Conservation (phyloP, 2,888 invertebrate species). For the Cistogaster globosa region DNA sequence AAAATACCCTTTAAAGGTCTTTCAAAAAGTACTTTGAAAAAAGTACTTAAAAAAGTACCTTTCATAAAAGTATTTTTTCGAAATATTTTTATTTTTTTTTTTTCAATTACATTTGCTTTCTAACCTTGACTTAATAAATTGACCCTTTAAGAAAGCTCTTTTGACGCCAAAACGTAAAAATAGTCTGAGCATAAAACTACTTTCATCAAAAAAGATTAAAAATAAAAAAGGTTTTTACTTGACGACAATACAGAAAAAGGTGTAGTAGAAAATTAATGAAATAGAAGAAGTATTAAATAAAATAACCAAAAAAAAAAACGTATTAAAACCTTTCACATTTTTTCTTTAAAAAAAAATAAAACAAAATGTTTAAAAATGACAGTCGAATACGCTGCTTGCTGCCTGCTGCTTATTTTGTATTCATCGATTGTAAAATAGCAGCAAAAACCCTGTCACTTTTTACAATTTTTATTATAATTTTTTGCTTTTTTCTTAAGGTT, state of each 20-base stretch:
- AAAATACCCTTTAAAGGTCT: no score
- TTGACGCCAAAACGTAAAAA: neutral
- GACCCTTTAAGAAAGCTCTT: constrained; percentile 1
- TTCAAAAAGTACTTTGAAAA: no score
- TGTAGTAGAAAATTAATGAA: neutral
- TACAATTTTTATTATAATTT: neutral
- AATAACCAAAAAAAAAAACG: neutral
- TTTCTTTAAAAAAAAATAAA: constrained; percentile 27
- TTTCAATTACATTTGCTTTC: neutral
- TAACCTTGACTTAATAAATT: constrained; percentile 28
- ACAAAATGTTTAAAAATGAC: constrained; percentile 2
- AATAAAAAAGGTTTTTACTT: constrained; percentile 20
- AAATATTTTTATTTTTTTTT: neutral
- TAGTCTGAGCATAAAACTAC: constrained; percentile 12
- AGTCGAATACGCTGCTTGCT: constrained; percentile 41
- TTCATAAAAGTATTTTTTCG: no score
- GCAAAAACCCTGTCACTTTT: constrained; percentile 65
- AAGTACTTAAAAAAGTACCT: no score
- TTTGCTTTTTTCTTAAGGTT: constrained; percentile 40
- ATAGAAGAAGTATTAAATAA: constrained; percentile 6
- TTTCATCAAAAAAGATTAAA: constrained; percentile 16
- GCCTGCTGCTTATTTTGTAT: constrained; percentile 56
- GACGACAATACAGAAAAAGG: constrained; percentile 18
- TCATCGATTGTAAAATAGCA: constrained; percentile 61
- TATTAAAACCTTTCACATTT: constrained; percentile 69